Percentiles rank a stretch among this genome's conserved stretches.
Conservation (phyloP, 2,113 vertebrate species). For the Cyanocitta stelleri region DNA sequence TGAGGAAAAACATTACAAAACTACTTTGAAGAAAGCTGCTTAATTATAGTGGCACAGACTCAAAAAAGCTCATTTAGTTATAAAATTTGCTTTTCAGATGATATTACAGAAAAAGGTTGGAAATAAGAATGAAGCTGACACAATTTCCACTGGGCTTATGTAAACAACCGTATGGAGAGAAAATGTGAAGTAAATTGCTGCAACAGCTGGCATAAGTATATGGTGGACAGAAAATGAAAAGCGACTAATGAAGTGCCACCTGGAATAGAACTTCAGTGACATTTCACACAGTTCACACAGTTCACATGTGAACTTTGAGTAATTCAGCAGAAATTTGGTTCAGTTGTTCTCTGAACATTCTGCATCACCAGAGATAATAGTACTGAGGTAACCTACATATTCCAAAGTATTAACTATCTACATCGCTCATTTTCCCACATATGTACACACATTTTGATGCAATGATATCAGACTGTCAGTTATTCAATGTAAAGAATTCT, state of each 20-base stretch:
- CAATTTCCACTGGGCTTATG: slow-evolving; percentile 54
- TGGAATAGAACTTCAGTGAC: not conserved
- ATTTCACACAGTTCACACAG: not conserved
- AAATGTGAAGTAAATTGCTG: slow-evolving; percentile 59
- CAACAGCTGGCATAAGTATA: slow-evolving; percentile 44
- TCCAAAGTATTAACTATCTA: not conserved
- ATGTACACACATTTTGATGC: not conserved
- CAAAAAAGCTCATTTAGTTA: slow-evolving; percentile 47
- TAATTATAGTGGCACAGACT: slow-evolving; percentile 49
- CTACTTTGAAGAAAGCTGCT: slow-evolving; percentile 52
- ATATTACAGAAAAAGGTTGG: slow-evolving; percentile 38
- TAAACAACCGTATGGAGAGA: slow-evolving; percentile 41
- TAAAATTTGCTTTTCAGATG: slow-evolving; percentile 59
- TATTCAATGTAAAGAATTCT: not conserved
- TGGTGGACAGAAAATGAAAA: slow-evolving; percentile 46
- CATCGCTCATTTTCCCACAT: not conserved
- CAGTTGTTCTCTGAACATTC: not conserved
- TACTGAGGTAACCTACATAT: not conserved
- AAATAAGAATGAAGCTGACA: slow-evolving; percentile 50
- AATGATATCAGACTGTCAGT: not conserved
- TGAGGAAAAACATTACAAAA: slow-evolving; percentile 46
- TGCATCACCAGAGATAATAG: not conserved
- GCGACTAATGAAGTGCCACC: slow-evolving; percentile 32
- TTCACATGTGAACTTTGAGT: not conserved
- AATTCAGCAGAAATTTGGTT: not conserved